phyloP scores from a whole-genome alignment of 2,113 vertebrate species.

The Apus apus region DNA sequence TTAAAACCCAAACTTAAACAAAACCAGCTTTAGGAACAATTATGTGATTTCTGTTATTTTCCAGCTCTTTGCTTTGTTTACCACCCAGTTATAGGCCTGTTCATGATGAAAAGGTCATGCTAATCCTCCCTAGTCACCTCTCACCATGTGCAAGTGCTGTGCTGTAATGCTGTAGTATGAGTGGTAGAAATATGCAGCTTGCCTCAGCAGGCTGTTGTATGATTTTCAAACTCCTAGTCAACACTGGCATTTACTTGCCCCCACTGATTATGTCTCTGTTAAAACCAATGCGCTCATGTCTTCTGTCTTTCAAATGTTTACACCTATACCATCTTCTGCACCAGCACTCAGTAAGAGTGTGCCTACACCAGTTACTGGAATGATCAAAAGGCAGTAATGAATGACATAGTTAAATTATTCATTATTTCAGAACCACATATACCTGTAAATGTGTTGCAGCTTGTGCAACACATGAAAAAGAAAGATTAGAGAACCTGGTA shows the following conservation, averaged over 20 bases:
- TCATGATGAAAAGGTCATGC: constrained; percentile 59
- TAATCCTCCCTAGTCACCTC: constrained; percentile 25
- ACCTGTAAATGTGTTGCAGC: neutral
- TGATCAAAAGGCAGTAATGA: neutral
- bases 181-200: constrained; percentile 48
- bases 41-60: constrained; percentile 26
- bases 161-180: constrained; percentile 34
- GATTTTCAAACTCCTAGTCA: constrained; percentile 65
- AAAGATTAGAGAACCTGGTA: neutral
- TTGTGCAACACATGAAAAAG: neutral
- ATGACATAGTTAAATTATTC: neutral
- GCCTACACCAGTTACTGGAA: neutral
- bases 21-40: neutral
- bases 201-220: constrained; percentile 52
- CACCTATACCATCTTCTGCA: neutral
- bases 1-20: constrained; percentile 45
- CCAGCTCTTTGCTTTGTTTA: constrained; percentile 48
- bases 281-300: neutral
- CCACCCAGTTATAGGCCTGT: constrained; percentile 38
- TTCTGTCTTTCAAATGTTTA: neutral
- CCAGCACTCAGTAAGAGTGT: neutral
- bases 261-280: constrained; percentile 30
- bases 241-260: constrained; percentile 36
- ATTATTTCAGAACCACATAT: neutral
- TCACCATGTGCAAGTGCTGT: neutral